phyloP scores from a whole-genome alignment of 2,888 invertebrate genomes.

The Hololepta plana region DNA sequence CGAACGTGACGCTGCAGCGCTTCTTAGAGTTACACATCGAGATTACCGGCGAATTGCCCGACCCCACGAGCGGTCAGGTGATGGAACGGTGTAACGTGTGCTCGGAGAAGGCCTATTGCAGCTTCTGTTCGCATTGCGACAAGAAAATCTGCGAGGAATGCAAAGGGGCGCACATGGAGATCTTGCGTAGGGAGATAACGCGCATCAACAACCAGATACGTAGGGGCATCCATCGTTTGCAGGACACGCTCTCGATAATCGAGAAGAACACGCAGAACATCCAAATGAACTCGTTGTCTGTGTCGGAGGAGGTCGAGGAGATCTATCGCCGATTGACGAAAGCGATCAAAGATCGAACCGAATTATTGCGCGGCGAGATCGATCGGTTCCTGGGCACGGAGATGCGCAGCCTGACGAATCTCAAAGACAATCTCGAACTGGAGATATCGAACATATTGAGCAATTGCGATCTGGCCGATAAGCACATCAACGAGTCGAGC shows the following conservation, averaged over 20 bases:
- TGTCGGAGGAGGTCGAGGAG: conserved; percentile 88
- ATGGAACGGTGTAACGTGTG: conserved; percentile 90
- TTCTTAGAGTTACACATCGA: conserved; percentile 89
- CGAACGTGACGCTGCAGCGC: conserved; percentile 87
- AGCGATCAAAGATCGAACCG: conserved; percentile 78
- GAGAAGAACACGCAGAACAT: conserved; percentile 80
- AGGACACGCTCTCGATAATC: conserved; percentile 66
- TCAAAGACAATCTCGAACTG: conserved; percentile 85
- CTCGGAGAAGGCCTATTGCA: conserved; percentile 80
- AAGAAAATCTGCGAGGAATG: conserved; percentile 95
- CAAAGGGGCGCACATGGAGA: conserved; percentile 91
- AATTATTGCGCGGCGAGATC: conserved; percentile 72
- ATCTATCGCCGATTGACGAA: conserved; percentile 73
- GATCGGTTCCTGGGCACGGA: conserved; percentile 84
- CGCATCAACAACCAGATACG: conserved; percentile 39
- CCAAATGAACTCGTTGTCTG: conserved; percentile 76
- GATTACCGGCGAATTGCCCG: conserved; percentile 79
- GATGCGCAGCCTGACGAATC: conserved; percentile 62
- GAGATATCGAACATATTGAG: conserved; percentile 91
- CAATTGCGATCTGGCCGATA: conserved; percentile 92
- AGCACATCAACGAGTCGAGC: conserved; percentile 81
- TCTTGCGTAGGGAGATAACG: conserved; percentile 50
- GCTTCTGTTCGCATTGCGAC: conserved; percentile 87
- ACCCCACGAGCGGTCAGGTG: conserved; percentile 77
- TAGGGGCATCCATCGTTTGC: conserved; percentile 72